Base-by-base conservation (phyloP, 2,888 invertebrate species). In the Heliconius charithonia region DNA sequence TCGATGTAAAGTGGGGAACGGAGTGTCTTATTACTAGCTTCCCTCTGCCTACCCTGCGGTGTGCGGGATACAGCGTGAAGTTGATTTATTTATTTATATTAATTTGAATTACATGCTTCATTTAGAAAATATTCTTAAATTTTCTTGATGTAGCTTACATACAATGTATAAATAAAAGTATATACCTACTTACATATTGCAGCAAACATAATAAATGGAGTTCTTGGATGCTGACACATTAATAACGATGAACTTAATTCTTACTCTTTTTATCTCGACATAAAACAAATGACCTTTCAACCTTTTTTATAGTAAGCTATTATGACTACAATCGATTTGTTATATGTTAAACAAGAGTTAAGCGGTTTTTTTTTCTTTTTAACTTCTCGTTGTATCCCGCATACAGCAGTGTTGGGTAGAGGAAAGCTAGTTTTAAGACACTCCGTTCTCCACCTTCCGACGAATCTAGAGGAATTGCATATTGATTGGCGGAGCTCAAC, bases 181-280 rank as follows among this genome's bases (percentile, higher is more conserved):
- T 41, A 41, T 29, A 29, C 3, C 1, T 29, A 29, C 3, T 2
- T 41, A 41, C 41, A 59, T 62, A 32, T 25, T 67, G 32, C 71
- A 72, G n/a, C 32, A 22, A 59, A 59, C 32, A 12, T 59, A 59
- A 72, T 72, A 59, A 66, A 72, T 72, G 56, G n/a, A n/a, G 32
- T 72, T 56, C 72, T 72, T 59, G 59, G 72, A 32, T 32, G 7
- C 32, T 72, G 59, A 72, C 32, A 71, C 51, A 71, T 71, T 56
- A 56, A 56, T 71, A 71, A 71, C 56, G 29, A 32, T 59, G 29
- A 59, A 32, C 72, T 59, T 56, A 72, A 59, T 72, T 72, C 72
- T 72, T 72, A 7, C 56, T 72, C n/a, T 72, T 72, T 72, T 56
- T n/a, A 66, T 66, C 66, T 37, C 66, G 32, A 66, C 66, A 66